Base-by-base conservation (phyloP, 2,113 vertebrate species). In the Macroglossus sobrinus region DNA sequence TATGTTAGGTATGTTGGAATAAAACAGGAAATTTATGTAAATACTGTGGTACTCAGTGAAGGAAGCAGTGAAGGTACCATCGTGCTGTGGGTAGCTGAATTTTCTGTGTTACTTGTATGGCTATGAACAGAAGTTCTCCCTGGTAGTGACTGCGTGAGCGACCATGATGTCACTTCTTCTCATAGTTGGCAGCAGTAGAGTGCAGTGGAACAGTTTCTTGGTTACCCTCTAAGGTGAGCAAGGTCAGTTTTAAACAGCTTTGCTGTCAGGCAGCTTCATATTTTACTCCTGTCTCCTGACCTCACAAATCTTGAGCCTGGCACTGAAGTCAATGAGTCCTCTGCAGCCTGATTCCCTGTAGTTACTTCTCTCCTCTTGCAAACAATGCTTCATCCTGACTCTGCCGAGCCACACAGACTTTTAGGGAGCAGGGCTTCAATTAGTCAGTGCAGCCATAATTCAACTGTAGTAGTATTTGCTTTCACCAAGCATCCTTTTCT, bases 201-300 rank as follows among this genome's bases (percentile, higher is more conserved):
- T 30, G 33, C 78, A 53, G 50, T 26, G 43, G 96, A 96, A 66
- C 81, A 96, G 78, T 50, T 84, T 50, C 93, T 96, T 96, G 78
- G 85, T 97, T 94, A 91, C 69, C 68, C 75, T 97, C 95, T 91
- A 96, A 96, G 88, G 93, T 89, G 64, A 89, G 22, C 53, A 91
- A 96, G 94, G 95, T 96, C 95, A 96, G 63, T 91, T 96, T 97
- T 95, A 96, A 97, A 97, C 76, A 94, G 74, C 97, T 89, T 95
- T 91, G 91, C 91, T 93, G 81, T 95, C 97, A 94, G 63, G 50
- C 47, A 96, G 78, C 57, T 90, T 96, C 92, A 76, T 97, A 97
- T 97, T 97, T 96, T 89, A 94, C 92, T 92, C 43, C 13, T 8
- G 78, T 79, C 79, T 93, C 45, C 94, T 91, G 94, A 96, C 93